These are phyloP conservation scores for Podocnemis expansa DNA, from an alignment of 2,113 vertebrate genomes.

Conservation along the genomic window DNA sequence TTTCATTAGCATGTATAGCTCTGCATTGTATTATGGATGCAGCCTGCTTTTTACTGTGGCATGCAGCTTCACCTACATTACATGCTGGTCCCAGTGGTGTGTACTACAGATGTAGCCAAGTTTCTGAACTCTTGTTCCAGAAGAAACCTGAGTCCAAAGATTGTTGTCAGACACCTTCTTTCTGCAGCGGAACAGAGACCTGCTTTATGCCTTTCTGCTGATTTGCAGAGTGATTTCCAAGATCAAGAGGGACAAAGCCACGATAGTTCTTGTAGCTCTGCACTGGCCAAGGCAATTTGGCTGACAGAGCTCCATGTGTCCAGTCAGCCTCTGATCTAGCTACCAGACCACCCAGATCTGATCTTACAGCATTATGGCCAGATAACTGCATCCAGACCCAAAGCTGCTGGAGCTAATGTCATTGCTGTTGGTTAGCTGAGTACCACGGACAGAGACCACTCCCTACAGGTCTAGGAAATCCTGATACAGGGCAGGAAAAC, in stretches of 20 bases:
- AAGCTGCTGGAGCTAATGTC: accelerated
- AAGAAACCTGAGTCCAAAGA: not conserved
- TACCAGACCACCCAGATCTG: not conserved
- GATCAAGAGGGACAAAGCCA: not conserved
- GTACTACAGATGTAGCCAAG: not conserved
- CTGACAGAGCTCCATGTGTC: not conserved
- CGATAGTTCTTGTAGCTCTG: not conserved
- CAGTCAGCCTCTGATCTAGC: not conserved
- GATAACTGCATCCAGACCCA: not conserved
- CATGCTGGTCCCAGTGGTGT: not conserved
- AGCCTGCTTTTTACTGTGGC: not conserved
- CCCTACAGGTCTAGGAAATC: accelerated
- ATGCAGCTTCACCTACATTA: not conserved
- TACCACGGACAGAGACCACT: conserved; percentile 63
- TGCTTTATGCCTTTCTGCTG: not conserved
- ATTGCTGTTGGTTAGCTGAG: not conserved
- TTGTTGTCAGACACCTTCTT: not conserved
- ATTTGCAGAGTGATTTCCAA: not conserved
- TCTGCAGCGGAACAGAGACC: not conserved
- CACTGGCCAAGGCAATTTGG: not conserved
- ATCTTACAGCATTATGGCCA: not conserved
- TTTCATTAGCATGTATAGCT: not conserved
- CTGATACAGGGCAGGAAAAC: not conserved
- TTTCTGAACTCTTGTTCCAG: not conserved
- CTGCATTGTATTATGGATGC: not conserved